Evolutionary conservation across 2,797 vertebrate genomes (phyloP).

Genomic region (Natrix natrix): DNA sequence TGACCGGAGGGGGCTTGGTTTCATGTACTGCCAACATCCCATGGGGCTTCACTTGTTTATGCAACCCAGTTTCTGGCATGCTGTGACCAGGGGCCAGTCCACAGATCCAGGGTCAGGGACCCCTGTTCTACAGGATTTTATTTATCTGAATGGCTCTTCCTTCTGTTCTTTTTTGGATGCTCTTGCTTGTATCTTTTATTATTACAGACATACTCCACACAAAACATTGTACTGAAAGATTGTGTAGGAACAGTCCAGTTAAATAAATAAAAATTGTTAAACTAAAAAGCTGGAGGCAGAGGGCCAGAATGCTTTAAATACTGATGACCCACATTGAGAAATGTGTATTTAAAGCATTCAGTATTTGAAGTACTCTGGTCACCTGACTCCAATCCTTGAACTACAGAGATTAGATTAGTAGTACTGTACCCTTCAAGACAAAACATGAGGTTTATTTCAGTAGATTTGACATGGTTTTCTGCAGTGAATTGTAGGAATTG

Average conservation of each 20-base stretch:
- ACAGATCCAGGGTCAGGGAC: neutral
- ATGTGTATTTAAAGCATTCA: neutral
- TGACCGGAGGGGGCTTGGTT: neutral
- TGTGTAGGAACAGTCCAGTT: neutral
- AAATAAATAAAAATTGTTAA: neutral
- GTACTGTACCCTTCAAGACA: neutral
- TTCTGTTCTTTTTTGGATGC: neutral
- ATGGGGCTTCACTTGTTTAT: neutral
- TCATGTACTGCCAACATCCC: neutral
- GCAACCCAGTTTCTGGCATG: neutral
- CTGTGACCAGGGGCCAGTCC: neutral
- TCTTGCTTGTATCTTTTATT: neutral
- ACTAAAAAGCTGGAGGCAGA: neutral
- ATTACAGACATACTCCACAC: neutral
- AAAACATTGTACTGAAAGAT: neutral
- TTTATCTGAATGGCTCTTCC: neutral
- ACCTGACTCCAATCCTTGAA: neutral
- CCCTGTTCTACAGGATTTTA: neutral
- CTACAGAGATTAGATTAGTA: neutral
- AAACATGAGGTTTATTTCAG: neutral
- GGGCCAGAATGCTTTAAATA: neutral
- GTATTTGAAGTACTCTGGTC: neutral
- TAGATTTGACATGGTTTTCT: neutral
- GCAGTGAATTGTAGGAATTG: neutral
- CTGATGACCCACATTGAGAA: neutral